Percentiles rank a stretch among this genome's conserved stretches.
Conservation (phyloP, 2,888 invertebrate species). For the Hirtodrosophila confusa region DNA sequence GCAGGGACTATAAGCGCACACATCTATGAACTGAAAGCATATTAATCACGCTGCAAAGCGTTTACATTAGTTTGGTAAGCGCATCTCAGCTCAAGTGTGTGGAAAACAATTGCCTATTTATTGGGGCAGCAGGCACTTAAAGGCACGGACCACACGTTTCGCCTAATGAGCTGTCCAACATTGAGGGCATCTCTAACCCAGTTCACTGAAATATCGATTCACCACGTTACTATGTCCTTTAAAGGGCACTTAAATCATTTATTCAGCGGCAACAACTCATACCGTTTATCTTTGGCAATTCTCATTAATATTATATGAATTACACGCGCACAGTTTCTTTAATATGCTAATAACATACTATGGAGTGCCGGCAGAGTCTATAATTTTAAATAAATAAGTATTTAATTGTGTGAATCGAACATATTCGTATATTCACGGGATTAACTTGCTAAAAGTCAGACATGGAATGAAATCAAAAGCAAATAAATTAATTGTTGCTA, state of each 20-base stretch:
- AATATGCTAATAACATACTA: conserved; percentile 9
- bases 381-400: conserved; percentile 13
- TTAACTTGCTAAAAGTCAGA: too few relatives aligned
- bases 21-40: conserved; percentile 31
- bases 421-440: not conserved
- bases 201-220: conserved; percentile 33
- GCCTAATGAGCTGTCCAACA: conserved; percentile 42
- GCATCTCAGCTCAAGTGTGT: conserved; percentile 38
- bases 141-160: conserved; percentile 22
- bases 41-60: conserved; percentile 68
- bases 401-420: conserved; percentile 7
- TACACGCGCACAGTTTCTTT: not conserved
- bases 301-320: conserved; percentile 21
- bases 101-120: conserved; percentile 59
- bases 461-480: not conserved
- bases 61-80: conserved; percentile 16
- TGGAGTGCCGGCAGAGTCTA: not conserved
- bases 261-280: conserved; percentile 1
- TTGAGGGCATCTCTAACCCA: not conserved
- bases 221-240: conserved; percentile 5
- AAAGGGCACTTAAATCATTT: conserved; percentile 4
- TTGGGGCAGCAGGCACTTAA: conserved; percentile 18
- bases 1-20: not conserved
- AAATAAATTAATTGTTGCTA: too few relatives aligned
- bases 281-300: not conserved